A percentile compares a stretch with the other conserved stretches of the same genome.
Evolutionary conservation across 2,113 vertebrate species (phyloP).

Genomic region (Hirundichthys speculiger): DNA sequence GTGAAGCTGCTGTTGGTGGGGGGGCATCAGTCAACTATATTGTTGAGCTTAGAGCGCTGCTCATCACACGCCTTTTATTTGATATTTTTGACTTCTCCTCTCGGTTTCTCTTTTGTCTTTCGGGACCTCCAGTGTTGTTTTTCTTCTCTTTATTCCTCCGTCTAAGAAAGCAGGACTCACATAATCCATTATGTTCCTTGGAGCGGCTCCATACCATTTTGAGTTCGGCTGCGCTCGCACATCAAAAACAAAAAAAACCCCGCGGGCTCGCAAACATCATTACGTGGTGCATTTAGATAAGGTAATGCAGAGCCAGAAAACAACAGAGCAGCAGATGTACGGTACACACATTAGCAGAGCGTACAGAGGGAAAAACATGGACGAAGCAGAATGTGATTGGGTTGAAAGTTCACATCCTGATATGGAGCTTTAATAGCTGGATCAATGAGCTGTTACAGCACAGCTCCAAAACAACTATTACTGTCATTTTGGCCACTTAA

Average conservation of each 20-base stretch:
- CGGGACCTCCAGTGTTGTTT: neutral
- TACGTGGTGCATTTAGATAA: constrained; percentile 30
- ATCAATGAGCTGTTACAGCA: no score
- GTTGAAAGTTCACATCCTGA: constrained; percentile 23
- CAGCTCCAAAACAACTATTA: no score
- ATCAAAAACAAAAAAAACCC: neutral
- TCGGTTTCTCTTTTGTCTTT: no score
- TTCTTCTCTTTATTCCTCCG: neutral
- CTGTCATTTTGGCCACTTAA: no score
- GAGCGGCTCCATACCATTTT: constrained; percentile 9
- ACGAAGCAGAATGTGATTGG: constrained; percentile 4
- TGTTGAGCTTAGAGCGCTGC: no score
- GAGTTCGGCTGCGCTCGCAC: neutral
- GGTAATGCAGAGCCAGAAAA: neutral
- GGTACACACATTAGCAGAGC: neutral
- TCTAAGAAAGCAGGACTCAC: neutral
- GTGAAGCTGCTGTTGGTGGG: no score
- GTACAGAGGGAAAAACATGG: neutral
- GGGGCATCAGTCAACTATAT: no score
- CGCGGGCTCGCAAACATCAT: constrained; percentile 8
- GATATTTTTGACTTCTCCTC: neutral
- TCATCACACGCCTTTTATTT: neutral
- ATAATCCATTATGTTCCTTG: constrained; percentile 15
- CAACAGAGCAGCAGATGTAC: neutral
- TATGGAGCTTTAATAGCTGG: no score